These are phyloP conservation scores for Chaetodon auriga DNA, from an alignment of 2,113 vertebrate genomes.

Conservation along the genomic window DNA sequence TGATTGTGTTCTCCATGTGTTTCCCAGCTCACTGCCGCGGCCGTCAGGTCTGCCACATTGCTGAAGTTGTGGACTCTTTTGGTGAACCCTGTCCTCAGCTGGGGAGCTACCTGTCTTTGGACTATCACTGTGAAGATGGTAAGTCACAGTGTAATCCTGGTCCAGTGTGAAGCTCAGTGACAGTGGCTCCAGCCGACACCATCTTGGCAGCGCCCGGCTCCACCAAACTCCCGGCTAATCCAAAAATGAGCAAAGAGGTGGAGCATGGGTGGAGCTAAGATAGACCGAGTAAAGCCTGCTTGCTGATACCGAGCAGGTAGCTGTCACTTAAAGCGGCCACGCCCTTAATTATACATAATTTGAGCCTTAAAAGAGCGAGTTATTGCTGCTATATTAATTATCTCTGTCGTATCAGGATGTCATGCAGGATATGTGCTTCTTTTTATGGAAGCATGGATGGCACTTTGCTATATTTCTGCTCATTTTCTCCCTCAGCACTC, in stretches of 20 bases:
- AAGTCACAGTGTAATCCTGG: conserved; percentile 49
- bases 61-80: conserved; percentile 83
- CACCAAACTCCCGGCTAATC: no score
- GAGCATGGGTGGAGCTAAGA: no score
- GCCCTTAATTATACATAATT: no score
- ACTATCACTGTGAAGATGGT: conserved; percentile 91
- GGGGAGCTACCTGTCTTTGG: conserved; percentile 90
- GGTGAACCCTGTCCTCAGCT: conserved; percentile 86
- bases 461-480: conserved; percentile 56
- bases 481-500: conserved; percentile 82
- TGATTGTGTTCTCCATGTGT: background rate
- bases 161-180: background rate
- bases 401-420: background rate
- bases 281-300: no score
- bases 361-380: background rate
- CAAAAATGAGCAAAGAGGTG: no score
- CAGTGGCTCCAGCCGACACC: no score
- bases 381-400: background rate
- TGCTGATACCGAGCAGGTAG: no score
- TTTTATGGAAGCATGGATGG: background rate
- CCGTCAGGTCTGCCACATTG: conserved; percentile 88
- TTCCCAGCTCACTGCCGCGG: conserved; percentile 87
- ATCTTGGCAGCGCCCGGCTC: no score
- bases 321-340: no score
- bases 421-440: background rate